A percentile compares a stretch with the other conserved stretches of the same genome.
phyloP scores from a whole-genome alignment of 1,140 invertebrate species.

The Psilanteris sp. region DNA sequence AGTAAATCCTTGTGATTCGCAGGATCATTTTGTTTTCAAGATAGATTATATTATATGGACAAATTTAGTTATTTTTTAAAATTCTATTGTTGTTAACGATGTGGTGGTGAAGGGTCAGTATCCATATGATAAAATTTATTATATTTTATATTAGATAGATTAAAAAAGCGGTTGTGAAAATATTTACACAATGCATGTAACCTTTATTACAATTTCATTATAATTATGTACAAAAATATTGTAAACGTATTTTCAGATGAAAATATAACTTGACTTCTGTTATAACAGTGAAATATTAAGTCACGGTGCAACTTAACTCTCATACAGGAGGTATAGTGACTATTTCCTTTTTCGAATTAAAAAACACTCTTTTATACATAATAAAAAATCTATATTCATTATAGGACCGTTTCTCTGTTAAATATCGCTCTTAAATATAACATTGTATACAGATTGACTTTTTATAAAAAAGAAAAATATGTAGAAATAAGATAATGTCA shows the following conservation, averaged over 20 bases:
- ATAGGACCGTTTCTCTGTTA: constrained; percentile 70
- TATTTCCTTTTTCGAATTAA: constrained; percentile 72
- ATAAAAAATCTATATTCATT: constrained; percentile 67
- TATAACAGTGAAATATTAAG: constrained; percentile 72
- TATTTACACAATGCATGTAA: constrained; percentile 63
- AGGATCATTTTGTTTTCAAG: too few relatives aligned
- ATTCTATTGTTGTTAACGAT: too few relatives aligned
- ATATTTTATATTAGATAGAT: too few relatives aligned
- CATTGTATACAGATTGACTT: constrained; percentile 77
- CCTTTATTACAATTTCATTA: constrained; percentile 74
- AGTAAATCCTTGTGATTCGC: too few relatives aligned
- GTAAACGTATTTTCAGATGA: constrained; percentile 70
- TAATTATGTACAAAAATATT: constrained; percentile 77
- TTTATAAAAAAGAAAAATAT: constrained; percentile 69
- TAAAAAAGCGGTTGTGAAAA: too few relatives aligned
- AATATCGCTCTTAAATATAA: constrained; percentile 72
- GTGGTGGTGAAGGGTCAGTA: too few relatives aligned
- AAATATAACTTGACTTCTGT: constrained; percentile 74
- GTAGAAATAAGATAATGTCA: constrained; percentile 43
- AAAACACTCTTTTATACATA: constrained; percentile 70
- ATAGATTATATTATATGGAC: too few relatives aligned
- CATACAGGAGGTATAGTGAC: constrained; percentile 77
- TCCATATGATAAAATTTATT: too few relatives aligned
- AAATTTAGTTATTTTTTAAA: too few relatives aligned
- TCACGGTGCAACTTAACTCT: constrained; percentile 70